phyloP scores from a whole-genome alignment of 2,113 vertebrate genomes.

The western clawed frog (Xenopus tropicalis) region DNA sequence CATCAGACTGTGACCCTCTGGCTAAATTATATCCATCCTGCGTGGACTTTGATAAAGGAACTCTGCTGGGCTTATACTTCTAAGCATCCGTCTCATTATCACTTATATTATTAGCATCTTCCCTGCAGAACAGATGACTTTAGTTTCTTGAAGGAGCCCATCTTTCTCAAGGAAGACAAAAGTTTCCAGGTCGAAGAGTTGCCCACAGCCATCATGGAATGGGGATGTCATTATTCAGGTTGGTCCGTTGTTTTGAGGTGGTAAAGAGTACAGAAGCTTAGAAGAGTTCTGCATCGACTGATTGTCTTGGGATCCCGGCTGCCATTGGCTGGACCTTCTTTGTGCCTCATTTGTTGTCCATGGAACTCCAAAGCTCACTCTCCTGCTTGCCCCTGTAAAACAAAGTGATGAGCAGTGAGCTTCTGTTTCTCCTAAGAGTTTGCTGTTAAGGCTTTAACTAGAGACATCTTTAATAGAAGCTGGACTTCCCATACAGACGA shows the following conservation, averaged over 20 bases:
- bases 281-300: slow-evolving; percentile 63
- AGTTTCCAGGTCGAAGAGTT: slow-evolving; percentile 75
- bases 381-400: slow-evolving; percentile 63
- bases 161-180: slow-evolving; percentile 80
- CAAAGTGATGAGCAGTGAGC: slow-evolving; percentile 51
- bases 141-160: slow-evolving; percentile 91
- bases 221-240: slow-evolving; percentile 56
- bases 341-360: slow-evolving; percentile 50
- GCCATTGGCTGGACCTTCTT: slow-evolving; percentile 51
- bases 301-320: slow-evolving; percentile 36
- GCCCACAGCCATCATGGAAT: slow-evolving; percentile 62
- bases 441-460: no score
- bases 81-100: slow-evolving; percentile 25
- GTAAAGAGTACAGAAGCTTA: slow-evolving; percentile 81
- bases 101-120: slow-evolving; percentile 52
- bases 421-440: slow-evolving; percentile 6
- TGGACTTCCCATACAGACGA: no score
- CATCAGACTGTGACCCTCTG: slow-evolving; percentile 64
- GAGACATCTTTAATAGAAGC: no score
- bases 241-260: slow-evolving; percentile 64
- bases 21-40: slow-evolving; percentile 44
- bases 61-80: slow-evolving; percentile 48
- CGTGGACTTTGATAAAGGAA: slow-evolving; percentile 30
- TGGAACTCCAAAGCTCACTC: slow-evolving; percentile 61
- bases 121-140: slow-evolving; percentile 88